Conservation (phyloP, 2,797 vertebrate genomes). For the Spea hammondii region DNA sequence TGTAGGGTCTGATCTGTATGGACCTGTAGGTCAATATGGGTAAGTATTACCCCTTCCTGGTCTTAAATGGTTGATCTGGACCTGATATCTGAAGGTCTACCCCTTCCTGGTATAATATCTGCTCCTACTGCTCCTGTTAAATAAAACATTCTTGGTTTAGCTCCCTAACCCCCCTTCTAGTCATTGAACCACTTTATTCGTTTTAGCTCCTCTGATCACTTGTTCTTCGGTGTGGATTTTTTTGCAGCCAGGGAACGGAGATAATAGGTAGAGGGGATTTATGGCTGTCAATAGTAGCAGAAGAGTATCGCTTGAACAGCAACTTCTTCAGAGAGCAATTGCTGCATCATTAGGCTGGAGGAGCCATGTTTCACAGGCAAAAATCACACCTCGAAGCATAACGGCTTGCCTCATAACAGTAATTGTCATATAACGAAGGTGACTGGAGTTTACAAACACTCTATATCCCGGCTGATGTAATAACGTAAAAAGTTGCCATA, state of each 20-base stretch:
- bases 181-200: neutral
- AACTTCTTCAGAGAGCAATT: constrained; percentile 39
- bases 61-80: too few species aligned
- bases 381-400: constrained; percentile 34
- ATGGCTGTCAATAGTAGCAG: constrained; percentile 43
- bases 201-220: constrained; percentile 23
- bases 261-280: constrained; percentile 50
- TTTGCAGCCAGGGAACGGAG: constrained; percentile 25
- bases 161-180: constrained; percentile 1
- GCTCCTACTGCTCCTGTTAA: neutral
- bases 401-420: constrained; percentile 31
- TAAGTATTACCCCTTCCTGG: too few species aligned
- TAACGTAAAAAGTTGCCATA: constrained; percentile 27
- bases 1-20: too few species aligned
- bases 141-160: neutral
- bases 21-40: too few species aligned
- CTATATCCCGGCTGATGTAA: constrained; percentile 12
- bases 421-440: constrained; percentile 37
- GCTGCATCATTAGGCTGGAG: constrained; percentile 47
- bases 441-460: constrained; percentile 35
- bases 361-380: constrained; percentile 35
- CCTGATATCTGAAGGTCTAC: too few species aligned
- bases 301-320: constrained; percentile 40
- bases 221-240: constrained; percentile 24
- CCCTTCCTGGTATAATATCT: too few species aligned